Evolutionary conservation across 2,888 invertebrate genomes (phyloP).

Genomic region (Stenolophus ochropezus): DNA sequence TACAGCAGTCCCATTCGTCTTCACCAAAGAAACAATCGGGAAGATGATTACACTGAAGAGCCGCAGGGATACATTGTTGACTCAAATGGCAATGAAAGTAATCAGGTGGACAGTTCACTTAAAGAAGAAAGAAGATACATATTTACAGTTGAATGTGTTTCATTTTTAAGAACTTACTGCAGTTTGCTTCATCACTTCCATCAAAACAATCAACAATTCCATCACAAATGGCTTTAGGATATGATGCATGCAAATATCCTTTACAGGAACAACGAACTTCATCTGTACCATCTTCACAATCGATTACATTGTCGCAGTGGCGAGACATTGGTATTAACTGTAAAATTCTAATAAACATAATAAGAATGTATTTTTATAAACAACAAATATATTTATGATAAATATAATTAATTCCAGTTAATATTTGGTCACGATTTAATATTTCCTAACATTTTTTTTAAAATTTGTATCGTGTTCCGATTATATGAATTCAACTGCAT

Average conservation of each 20-base stretch:
- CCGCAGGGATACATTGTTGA: constrained; percentile 78
- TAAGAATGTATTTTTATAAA: constrained; percentile 69
- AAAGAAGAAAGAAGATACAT: constrained; percentile 62
- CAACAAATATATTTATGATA: no score
- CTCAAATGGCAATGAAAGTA: constrained; percentile 81
- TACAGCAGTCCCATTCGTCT: constrained; percentile 88
- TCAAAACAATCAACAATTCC: constrained; percentile 84
- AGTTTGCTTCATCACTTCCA: constrained; percentile 83
- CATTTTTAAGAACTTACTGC: constrained; percentile 77
- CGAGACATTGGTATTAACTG: constrained; percentile 78
- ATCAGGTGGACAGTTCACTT: constrained; percentile 77
- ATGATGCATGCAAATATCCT: constrained; percentile 77
- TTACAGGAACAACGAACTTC: constrained; percentile 83
- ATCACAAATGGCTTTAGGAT: constrained; percentile 82
- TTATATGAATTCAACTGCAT: no score
- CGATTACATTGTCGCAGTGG: constrained; percentile 81
- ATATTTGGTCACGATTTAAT: no score
- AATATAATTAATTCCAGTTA: no score
- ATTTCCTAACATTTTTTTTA: no score
- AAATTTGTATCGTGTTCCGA: no score
- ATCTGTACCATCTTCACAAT: constrained; percentile 90
- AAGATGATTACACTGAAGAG: constrained; percentile 79
- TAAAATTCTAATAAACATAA: constrained; percentile 74
- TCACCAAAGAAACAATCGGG: constrained; percentile 82
- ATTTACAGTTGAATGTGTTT: neutral